Evolutionary conservation across 2,797 vertebrate genomes (phyloP).

Genomic region (Chromis chromis): DNA sequence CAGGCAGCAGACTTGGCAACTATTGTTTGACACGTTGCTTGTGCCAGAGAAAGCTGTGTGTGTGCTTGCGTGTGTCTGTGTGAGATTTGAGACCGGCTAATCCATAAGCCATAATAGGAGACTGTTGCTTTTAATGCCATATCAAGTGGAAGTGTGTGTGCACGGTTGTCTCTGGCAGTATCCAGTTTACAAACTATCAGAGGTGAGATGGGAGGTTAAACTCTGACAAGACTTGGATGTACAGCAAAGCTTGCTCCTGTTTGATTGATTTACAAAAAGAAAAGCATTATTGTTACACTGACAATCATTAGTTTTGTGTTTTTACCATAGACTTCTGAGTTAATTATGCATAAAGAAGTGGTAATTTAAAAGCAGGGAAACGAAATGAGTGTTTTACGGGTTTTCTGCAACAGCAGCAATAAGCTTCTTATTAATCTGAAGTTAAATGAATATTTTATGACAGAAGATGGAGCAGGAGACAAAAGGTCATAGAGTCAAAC

Average conservation of each 20-base stretch:
- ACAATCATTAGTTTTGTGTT: constrained; percentile 10
- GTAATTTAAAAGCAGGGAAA: constrained; percentile 44
- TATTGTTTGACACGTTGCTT: constrained; percentile 62
- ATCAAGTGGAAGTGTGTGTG: constrained; percentile 54
- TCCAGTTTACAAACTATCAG: constrained; percentile 37
- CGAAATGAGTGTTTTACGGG: constrained; percentile 46
- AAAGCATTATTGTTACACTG: constrained; percentile 16
- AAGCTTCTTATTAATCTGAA: constrained; percentile 52
- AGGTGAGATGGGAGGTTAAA: constrained; percentile 28
- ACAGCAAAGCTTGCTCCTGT: constrained; percentile 5
- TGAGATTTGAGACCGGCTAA: constrained; percentile 47
- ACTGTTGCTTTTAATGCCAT: constrained; percentile 53
- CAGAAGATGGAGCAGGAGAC: constrained; percentile 48
- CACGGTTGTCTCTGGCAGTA: constrained; percentile 39
- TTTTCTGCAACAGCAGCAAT: constrained; percentile 51
- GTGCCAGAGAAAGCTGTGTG: constrained; percentile 50
- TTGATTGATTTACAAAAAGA: constrained; percentile 6
- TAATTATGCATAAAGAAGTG: constrained; percentile 14
- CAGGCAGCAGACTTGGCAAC: constrained; percentile 68
- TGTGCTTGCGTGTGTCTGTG: constrained; percentile 21
- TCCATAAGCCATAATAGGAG: constrained; percentile 60
- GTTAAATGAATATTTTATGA: constrained; percentile 62
- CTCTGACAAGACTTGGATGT: not conserved
- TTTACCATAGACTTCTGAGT: constrained; percentile 23
- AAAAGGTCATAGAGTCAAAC: constrained; percentile 61